Evolutionary conservation across 1,140 invertebrate genomes (phyloP).

Genomic region (Hyles euphorbiae): DNA sequence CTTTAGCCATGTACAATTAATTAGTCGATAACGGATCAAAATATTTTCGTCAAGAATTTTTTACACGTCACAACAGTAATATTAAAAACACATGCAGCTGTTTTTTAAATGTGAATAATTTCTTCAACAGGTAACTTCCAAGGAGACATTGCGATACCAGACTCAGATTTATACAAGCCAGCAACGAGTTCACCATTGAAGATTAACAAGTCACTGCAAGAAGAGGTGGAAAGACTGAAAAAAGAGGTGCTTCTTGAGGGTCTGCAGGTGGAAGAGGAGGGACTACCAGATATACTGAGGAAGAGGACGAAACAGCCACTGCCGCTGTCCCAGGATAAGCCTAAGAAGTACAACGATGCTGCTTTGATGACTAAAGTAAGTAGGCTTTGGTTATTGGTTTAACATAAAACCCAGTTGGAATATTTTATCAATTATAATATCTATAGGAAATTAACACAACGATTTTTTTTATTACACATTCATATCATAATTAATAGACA

Average conservation of each 20-base stretch:
- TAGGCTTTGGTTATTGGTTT: background rate
- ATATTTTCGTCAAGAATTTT: no score
- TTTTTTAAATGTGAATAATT: conserved; percentile 14
- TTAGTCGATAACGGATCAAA: no score
- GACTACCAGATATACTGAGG: conserved; percentile 81
- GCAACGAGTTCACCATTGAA: conserved; percentile 58
- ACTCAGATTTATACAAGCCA: conserved; percentile 75
- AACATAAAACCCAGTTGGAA: no score
- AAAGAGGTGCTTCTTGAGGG: conserved; percentile 87
- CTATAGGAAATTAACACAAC: no score
- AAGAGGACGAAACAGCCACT: conserved; percentile 80
- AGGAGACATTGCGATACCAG: conserved; percentile 88
- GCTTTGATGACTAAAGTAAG: conserved; percentile 61
- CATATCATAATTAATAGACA: no score
- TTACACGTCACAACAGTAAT: no score
- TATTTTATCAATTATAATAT: no score
- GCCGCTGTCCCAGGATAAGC: conserved; percentile 58
- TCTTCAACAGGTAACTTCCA: conserved; percentile 81
- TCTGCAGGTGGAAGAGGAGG: conserved; percentile 88
- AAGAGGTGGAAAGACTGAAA: conserved; percentile 85
- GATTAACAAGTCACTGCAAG: conserved; percentile 80
- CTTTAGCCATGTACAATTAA: no score
- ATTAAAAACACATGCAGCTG: no score
- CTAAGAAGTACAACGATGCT: conserved; percentile 75
- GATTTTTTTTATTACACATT: no score